Base-by-base conservation (phyloP, 2,113 vertebrate species). In the Lasiurus borealis region DNA sequence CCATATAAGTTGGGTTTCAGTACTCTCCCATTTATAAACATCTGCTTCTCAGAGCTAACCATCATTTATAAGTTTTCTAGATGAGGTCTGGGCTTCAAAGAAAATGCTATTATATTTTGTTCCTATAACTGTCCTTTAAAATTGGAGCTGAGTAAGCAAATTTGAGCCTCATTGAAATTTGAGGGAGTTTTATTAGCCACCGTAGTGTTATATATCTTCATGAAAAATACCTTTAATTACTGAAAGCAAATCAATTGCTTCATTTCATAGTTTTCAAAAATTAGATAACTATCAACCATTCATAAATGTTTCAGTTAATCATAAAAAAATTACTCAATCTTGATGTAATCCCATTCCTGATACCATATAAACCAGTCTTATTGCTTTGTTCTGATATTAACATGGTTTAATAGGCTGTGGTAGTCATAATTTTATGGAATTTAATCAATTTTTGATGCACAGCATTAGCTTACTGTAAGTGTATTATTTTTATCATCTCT, bases 401-500 rank as follows among this genome's bases (percentile, higher is more conserved):
- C 89, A 71, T 75, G 14, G 2, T 88, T 75, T 75, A 85, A 76
- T n/a, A 87, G 31, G 1, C 7, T 89, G 27, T n/a, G 8, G 3
- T 57, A 46, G 34, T 40, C 11, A 50, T 0, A 54, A 18, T 54
- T 72, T 73, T 8, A 85, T 40, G 14, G 1, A 75, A 85, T 76
- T 93, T 92, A 85, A 85, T 94, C 82, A 85, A 48, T 91, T 94
- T 96, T 88, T 77, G 46, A 90, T 85, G 69, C 91, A 92, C 23
- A 84, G 2, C 6, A 87, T 89, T 69, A 77, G 9, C 6, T 69
- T 72, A 54, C 52, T 54, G 18, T 19, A 52, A 72, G 0, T 29
- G 9, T 34, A 82, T 12, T 12, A 62, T 44, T 82, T 54, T 75
- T 76, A 82, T 52, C 7, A 36, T 40, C 1, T 23, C 6, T 31